Evolutionary conservation across 2,113 vertebrate genomes (phyloP), one percentile per base, ranked within the genome.

Genomic region (Rhinoptilus africanus): DNA sequence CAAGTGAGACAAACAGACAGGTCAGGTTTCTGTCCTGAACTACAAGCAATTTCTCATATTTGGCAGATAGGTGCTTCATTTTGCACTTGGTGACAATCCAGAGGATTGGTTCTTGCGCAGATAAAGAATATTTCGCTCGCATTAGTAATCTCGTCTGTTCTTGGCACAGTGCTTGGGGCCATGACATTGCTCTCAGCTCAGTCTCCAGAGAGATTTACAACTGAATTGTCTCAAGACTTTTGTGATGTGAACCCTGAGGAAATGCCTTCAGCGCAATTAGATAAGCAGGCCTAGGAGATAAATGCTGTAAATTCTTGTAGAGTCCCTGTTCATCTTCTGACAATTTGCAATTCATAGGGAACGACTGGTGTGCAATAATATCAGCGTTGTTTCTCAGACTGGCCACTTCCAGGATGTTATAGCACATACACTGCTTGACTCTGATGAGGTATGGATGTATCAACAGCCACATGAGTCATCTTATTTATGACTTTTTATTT

Each of bases 121-220:
- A 91, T 77, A 69, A 87, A 93, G 75, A 93, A 72, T 85, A 95
- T 88, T 91, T 93, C 77, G 77, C 59, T 78, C 51, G 37, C 59
- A 89, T 92, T 83, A 96, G 51, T 74, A 85, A 94, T 63, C 79
- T 93, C 21, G 14, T 81, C 75, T 82, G 85, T 83, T 94, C 37
- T 75, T 91, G 88, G 85, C 71, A 53, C 57, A 51, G 43, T 14
- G 37, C 69, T 72, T 54, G 32, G 67, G 74, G 86, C 88, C 75
- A 66, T 11, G 79, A 74, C 91, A 81, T 24, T 68, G 56, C 85
- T 92, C 60, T 92, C 48, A 48, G 47, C 69, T 86, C 47, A 84
- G 90, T 71, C 76, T 67, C 68, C 37, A 39, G 45, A 50, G 85
- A 88, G 96, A 95, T 93, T 94, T 94, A 83, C 53, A 69, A 19